Conservation (phyloP, 2,888 invertebrate species). For the Cyclophora punctaria region DNA sequence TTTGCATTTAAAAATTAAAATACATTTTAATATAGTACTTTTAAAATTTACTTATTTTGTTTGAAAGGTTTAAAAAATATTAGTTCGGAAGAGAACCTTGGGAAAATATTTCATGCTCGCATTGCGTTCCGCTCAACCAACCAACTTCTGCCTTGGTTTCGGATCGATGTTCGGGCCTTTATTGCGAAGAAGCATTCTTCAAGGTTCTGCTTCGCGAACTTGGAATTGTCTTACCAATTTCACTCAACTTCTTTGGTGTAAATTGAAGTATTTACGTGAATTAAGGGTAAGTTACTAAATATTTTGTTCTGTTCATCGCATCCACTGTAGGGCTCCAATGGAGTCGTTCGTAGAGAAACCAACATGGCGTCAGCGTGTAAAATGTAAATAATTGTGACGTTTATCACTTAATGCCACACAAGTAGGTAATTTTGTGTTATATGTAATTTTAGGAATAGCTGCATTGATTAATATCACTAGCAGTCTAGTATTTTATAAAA, state of each 20-base stretch:
- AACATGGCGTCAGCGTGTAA: slow-evolving; percentile 72
- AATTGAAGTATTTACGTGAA: slow-evolving; percentile 72
- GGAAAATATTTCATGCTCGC: slow-evolving; percentile 6
- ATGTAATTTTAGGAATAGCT: too few relatives aligned
- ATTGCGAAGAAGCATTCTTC: slow-evolving; percentile 78
- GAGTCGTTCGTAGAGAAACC: slow-evolving; percentile 51
- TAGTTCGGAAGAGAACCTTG: slow-evolving; percentile 27
- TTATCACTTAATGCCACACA: slow-evolving; percentile 20
- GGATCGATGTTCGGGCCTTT: slow-evolving; percentile 82
- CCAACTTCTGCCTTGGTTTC: slow-evolving; percentile 61
- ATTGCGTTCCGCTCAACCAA: slow-evolving; percentile 2
- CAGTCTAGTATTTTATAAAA: too few relatives aligned
- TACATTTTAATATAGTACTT: slow-evolving; percentile 1
- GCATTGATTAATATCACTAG: too few relatives aligned
- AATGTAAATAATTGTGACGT: slow-evolving; percentile 69
- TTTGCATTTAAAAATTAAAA: slow-evolving; percentile 6
- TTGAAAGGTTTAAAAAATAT: not conserved
- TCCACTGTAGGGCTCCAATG: slow-evolving; percentile 54
- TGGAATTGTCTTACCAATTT: slow-evolving; percentile 79
- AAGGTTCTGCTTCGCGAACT: slow-evolving; percentile 80
- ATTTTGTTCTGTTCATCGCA: slow-evolving; percentile 28
- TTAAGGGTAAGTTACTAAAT: slow-evolving; percentile 61
- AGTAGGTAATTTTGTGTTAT: too few relatives aligned
- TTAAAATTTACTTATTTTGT: not conserved
- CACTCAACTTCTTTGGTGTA: slow-evolving; percentile 77